These are phyloP conservation scores for Dasyurus viverrinus DNA, from an alignment of 2,113 vertebrate species.

Conservation along the genomic window DNA sequence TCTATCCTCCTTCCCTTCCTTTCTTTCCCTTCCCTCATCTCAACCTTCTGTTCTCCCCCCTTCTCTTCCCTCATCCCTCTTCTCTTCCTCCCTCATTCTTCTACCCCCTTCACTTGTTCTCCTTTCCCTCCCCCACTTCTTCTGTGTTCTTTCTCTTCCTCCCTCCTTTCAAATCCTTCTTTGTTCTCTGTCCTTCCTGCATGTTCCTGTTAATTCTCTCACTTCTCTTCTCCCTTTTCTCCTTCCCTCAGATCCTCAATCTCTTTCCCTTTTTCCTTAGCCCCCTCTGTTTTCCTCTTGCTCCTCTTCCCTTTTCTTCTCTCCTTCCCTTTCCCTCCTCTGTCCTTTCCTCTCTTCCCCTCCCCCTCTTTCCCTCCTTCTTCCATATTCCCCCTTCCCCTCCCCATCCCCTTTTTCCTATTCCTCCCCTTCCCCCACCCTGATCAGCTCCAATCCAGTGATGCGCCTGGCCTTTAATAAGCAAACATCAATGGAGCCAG, in stretches of 20 bases:
- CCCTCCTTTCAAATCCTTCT: not conserved
- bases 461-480: slow-evolving; percentile 76
- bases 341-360: not conserved
- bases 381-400: not conserved
- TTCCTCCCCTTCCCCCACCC: slow-evolving; percentile 26
- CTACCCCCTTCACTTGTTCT: not conserved
- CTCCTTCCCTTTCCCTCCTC: not conserved
- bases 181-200: not conserved
- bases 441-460: slow-evolving; percentile 65
- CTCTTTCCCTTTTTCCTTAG: no score
- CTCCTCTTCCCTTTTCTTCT: not conserved
- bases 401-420: not conserved
- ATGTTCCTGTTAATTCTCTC: not conserved
- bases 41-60: no score
- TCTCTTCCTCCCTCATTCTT: not conserved
- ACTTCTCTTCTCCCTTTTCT: not conserved
- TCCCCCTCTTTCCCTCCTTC: not conserved
- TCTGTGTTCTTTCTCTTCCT: not conserved
- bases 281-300: not conserved
- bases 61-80: no score
- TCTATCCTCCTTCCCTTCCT: no score
- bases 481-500: slow-evolving; percentile 77
- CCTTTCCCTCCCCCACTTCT: not conserved
- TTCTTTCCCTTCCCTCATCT: not conserved
- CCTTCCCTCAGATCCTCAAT: no score